Evolutionary conservation across 2,888 invertebrate genomes (phyloP).

Genomic region (Tubulanus polymorphus): DNA sequence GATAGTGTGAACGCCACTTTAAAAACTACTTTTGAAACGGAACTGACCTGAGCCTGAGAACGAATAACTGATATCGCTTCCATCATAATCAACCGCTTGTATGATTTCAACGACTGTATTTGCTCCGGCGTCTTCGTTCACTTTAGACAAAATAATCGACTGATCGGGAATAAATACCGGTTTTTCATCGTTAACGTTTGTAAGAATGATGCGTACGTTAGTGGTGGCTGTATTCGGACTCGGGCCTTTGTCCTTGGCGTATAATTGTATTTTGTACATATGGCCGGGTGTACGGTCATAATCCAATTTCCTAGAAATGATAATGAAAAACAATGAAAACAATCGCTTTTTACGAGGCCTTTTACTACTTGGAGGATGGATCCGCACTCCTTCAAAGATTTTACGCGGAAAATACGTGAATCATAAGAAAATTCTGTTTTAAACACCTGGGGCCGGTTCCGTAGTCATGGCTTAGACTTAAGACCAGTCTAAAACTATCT

Average conservation of each 20-base stretch:
- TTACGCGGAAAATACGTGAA: too few species aligned
- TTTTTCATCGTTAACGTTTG: conserved; percentile 96
- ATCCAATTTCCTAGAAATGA: conserved; percentile 36
- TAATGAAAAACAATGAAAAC: too few species aligned
- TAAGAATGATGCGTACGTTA: conserved; percentile 92
- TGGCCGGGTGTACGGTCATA: conserved; percentile 42
- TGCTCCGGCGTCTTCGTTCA: conserved; percentile 30
- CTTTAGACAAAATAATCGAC: conserved; percentile 25
- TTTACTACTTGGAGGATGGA: too few species aligned
- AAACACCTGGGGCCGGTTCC: too few species aligned
- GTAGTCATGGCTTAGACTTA: too few species aligned
- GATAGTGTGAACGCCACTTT: too few species aligned
- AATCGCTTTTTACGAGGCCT: too few species aligned
- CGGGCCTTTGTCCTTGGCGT: conserved; percentile 91
- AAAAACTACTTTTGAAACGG: too few species aligned
- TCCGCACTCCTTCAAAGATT: too few species aligned
- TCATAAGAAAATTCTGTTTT: too few species aligned
- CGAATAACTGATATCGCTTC: conserved; percentile 89
- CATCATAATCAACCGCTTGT: conserved; percentile 95
- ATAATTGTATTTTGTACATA: conserved; percentile 82
- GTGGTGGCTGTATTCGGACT: conserved; percentile 89
- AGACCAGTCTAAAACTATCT: too few species aligned
- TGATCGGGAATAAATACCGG: conserved; percentile 57
- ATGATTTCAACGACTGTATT: conserved; percentile 94
- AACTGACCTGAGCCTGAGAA: conserved; percentile 64